phyloP scores from a whole-genome alignment of 2,797 vertebrate species.

The Macropodus opercularis region DNA sequence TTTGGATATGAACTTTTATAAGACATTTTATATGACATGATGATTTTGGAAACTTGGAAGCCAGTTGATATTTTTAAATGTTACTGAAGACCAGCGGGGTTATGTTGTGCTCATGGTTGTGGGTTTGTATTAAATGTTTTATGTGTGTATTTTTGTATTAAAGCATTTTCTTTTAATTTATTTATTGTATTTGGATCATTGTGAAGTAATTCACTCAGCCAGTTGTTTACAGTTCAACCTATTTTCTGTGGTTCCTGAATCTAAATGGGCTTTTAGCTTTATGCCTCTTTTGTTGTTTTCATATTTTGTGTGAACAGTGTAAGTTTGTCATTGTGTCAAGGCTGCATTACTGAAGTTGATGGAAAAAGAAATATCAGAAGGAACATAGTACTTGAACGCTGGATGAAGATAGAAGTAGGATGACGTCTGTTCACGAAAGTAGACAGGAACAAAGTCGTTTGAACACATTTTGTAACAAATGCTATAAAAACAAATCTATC shows the following conservation, averaged over 20 bases:
- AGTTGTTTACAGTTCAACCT: background rate
- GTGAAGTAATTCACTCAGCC: background rate
- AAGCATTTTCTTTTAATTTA: background rate
- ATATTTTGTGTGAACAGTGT: background rate
- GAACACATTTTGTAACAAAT: background rate
- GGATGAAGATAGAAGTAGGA: no score
- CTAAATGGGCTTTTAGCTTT: background rate
- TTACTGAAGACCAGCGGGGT: background rate
- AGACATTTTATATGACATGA: background rate
- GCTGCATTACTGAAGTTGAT: no score
- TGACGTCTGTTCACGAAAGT: no score
- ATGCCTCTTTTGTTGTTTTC: background rate
- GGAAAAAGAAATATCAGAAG: no score
- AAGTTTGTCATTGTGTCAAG: background rate
- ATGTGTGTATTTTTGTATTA: constrained; percentile 28
- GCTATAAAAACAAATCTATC: no score
- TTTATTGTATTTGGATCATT: background rate
- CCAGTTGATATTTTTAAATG: background rate
- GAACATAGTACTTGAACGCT: no score
- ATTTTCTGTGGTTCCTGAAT: background rate
- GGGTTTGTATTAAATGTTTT: constrained; percentile 29
- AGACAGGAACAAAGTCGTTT: no score
- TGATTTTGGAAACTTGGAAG: no score
- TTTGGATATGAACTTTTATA: constrained; percentile 2
- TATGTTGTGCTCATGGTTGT: background rate